These are phyloP conservation scores for Pogonomyrmex barbatus DNA, from an alignment of 1,140 invertebrate genomes.

Conservation along the genomic window DNA sequence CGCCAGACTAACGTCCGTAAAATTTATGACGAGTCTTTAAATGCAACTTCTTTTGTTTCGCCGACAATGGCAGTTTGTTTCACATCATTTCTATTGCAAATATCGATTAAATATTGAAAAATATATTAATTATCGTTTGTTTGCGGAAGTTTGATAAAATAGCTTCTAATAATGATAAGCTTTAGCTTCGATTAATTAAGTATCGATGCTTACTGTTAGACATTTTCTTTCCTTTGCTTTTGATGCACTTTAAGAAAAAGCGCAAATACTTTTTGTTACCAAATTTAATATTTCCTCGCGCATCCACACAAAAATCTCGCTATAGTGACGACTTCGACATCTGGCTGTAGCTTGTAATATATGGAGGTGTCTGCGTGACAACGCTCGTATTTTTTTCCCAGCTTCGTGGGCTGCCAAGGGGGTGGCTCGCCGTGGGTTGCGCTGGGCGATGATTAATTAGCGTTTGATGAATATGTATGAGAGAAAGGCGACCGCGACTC, in stretches of 20 bases:
- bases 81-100: not conserved
- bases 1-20: constrained; percentile 22
- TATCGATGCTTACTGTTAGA: not conserved
- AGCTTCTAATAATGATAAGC: not conserved
- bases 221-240: not conserved
- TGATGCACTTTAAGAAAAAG: not conserved
- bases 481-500: constrained; percentile 77
- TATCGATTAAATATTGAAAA: not conserved
- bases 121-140: not conserved
- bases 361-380: constrained; percentile 68
- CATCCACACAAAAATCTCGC: constrained; percentile 67
- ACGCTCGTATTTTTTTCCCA: constrained; percentile 68
- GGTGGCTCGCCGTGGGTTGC: constrained; percentile 69
- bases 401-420: constrained; percentile 61
- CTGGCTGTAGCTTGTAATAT: constrained; percentile 70
- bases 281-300: constrained; percentile 31
- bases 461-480: constrained; percentile 86
- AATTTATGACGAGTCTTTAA: constrained; percentile 44
- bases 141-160: not conserved
- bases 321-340: constrained; percentile 66
- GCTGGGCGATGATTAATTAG: constrained; percentile 84
- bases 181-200: not conserved
- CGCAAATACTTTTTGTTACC: constrained; percentile 12
- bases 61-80: not conserved
- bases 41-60: constrained; percentile 25